A percentile compares a stretch with the other conserved stretches of the same genome.
These are phyloP conservation scores for Cynopterus brachyotis DNA, from an alignment of 2,113 vertebrate genomes.

Conservation along the genomic window DNA sequence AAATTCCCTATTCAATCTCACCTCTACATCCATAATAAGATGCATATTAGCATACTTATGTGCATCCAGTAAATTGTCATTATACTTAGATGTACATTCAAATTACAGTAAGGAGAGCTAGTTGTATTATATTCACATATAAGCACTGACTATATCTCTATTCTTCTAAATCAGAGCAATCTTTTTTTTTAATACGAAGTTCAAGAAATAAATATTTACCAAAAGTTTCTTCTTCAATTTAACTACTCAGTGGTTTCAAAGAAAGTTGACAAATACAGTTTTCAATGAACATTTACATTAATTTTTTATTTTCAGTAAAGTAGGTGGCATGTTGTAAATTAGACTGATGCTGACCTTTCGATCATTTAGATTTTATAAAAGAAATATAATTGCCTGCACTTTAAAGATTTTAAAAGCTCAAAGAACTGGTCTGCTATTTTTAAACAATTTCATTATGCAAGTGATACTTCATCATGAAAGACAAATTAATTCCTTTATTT, in stretches of 20 bases:
- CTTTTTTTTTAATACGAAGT: no score
- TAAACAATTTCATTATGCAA: not conserved
- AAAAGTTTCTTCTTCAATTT: no score
- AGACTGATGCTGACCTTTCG: conserved; percentile 58
- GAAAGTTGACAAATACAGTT: conserved; percentile 34
- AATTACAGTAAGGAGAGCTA: not conserved
- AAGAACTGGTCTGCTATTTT: not conserved
- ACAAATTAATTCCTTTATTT: not conserved
- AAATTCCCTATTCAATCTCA: not conserved
- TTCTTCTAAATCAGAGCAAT: no score
- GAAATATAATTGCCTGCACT: conserved; percentile 27
- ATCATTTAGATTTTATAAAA: conserved; percentile 56
- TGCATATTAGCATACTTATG: not conserved
- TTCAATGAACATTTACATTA: conserved; percentile 71
- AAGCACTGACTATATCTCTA: no score
- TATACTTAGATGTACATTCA: not conserved
- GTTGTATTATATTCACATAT: not conserved
- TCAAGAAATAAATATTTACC: no score
- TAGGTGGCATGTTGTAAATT: conserved; percentile 36
- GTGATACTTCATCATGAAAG: not conserved
- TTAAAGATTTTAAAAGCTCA: not conserved
- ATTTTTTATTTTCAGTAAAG: conserved; percentile 64
- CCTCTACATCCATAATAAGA: not conserved
- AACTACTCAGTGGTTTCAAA: no score
- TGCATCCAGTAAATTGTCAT: not conserved